Base-by-base conservation (phyloP, 1,140 invertebrate genomes). In the Tribolium castaneum region DNA sequence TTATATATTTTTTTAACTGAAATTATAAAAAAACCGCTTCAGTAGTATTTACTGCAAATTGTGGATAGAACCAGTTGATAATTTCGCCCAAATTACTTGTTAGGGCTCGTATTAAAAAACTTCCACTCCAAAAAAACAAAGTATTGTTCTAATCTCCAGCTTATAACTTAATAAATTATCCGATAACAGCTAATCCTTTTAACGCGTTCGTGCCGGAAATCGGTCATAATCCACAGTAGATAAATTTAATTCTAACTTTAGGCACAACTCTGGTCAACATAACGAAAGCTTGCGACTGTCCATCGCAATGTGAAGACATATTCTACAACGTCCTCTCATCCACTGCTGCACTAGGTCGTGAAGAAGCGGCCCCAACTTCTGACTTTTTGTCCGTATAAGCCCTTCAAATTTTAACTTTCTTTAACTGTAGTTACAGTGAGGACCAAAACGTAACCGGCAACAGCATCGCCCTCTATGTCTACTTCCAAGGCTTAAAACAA, bases 401-500 rank as follows among this genome's bases (percentile, higher is more conserved):
- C 0, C 4, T 30, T 73, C 88, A 85, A 86, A 81, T 52, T n/a
- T 56, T n/a, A 75, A 77, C 52, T 62, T 70, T 87, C 74, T 70
- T 80, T 79, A 80, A 84, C 70, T 87, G 87, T 78, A 81, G 87
- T 86, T 76, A 87, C 62, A 85, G 86, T 14, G 83, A 87, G 13
- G 82, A 85, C 22, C 52, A 73, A 16, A 51, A 76, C 34, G 49
- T 72, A 25, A 75, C 87, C 30, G 83, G 86, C 14, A 90, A 91
- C 62, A 86, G 86, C 19, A 91, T 91, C 1, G 82, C 91, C 6
- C 77, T 92, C 12, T 91, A 92, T 79, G 86, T 92, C 1, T 92
- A 90, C 80, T 92, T 90, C 78, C 89, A 89, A 80, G 89, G 90
- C 76, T 82, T 92, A 54, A 88, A 90, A 70, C 88, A 90, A 10